phyloP scores from a whole-genome alignment of 2,888 invertebrate species.

The Barypeithes pellucidus region DNA sequence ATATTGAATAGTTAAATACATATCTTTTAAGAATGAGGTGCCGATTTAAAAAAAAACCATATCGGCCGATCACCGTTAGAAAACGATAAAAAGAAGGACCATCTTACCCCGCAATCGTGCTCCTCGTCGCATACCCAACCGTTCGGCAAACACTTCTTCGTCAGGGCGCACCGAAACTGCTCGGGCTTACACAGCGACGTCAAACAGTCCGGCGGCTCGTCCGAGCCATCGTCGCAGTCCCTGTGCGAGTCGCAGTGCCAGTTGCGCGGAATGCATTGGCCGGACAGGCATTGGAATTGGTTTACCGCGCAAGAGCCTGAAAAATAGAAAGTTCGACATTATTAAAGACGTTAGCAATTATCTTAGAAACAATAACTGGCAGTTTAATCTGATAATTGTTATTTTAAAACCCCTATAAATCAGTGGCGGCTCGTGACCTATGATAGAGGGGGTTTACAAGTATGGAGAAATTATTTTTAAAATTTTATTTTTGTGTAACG shows the following conservation, averaged over 20 bases:
- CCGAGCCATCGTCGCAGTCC: slow-evolving; percentile 79
- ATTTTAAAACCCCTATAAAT: too few relatives aligned
- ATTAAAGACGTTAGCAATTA: neutral
- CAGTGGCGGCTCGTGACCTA: too few relatives aligned
- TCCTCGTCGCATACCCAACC: slow-evolving; percentile 67
- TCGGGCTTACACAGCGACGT: slow-evolving; percentile 75
- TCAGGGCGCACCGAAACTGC: slow-evolving; percentile 83
- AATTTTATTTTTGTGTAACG: too few relatives aligned
- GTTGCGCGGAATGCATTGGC: slow-evolving; percentile 76
- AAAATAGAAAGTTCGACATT: neutral
- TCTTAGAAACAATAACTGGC: too few relatives aligned
- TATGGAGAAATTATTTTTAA: too few relatives aligned
- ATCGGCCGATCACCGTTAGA: too few relatives aligned
- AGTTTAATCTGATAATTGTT: too few relatives aligned
- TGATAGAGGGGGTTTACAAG: too few relatives aligned
- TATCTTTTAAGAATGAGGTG: too few relatives aligned
- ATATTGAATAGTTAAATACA: too few relatives aligned
- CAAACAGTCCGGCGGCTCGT: slow-evolving; percentile 74
- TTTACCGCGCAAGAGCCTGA: slow-evolving; percentile 59
- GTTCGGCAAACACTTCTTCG: slow-evolving; percentile 82
- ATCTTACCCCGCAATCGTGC: slow-evolving; percentile 58
- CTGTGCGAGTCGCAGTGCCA: slow-evolving; percentile 78
- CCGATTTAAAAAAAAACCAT: too few relatives aligned
- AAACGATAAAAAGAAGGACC: too few relatives aligned
- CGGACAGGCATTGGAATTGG: slow-evolving; percentile 74